Evolutionary conservation across 2,888 invertebrate genomes (phyloP).

Genomic region (Ophraella communa): DNA sequence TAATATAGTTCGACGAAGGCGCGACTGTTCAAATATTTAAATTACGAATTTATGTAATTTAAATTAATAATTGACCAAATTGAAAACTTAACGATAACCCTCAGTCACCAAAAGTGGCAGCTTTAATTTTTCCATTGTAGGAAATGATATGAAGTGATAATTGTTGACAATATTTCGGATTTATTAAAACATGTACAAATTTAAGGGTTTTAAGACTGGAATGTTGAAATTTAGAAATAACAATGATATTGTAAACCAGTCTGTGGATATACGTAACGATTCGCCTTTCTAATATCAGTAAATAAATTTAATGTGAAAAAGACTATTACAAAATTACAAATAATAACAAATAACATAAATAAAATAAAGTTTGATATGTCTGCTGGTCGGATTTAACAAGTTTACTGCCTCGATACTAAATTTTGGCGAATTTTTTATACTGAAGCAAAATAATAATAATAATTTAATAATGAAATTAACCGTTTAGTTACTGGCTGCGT

Average conservation of each 20-base stretch:
- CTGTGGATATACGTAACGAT: background rate
- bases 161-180: slow-evolving; percentile 46
- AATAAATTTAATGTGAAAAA: background rate
- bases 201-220: slow-evolving; percentile 19
- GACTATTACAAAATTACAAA: background rate
- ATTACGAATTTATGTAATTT: no score
- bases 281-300: background rate
- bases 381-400: background rate
- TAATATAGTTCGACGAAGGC: no score
- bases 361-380: background rate
- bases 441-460: slow-evolving; percentile 3
- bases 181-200: slow-evolving; percentile 18
- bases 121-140: slow-evolving; percentile 48
- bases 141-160: slow-evolving; percentile 43
- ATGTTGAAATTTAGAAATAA: background rate
- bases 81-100: slow-evolving; percentile 6
- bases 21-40: no score
- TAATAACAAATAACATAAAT: background rate
- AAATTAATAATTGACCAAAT: no score
- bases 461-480: slow-evolving; percentile 6
- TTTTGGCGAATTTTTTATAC: background rate
- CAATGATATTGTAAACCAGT: background rate
- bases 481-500: background rate
- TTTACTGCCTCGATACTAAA: background rate
- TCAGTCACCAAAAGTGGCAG: slow-evolving; percentile 47